Conservation (phyloP, 2,797 vertebrate genomes). For the Macroramphosus scolopax region DNA sequence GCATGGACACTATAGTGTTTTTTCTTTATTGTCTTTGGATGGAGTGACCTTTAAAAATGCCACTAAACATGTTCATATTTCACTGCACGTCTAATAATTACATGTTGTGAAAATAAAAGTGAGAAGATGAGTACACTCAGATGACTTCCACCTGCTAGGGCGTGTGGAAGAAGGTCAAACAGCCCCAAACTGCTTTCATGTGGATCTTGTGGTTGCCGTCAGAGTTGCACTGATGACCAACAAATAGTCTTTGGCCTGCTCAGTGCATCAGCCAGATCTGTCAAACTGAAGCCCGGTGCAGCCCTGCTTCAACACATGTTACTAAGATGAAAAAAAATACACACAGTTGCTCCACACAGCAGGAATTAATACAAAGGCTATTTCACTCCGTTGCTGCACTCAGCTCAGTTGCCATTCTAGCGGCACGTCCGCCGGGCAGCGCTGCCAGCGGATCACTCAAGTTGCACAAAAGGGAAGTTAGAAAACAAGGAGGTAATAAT, state of each 20-base stretch:
- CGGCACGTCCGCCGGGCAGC: constrained; percentile 44
- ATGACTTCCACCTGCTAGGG: no score
- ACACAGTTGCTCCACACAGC: no score
- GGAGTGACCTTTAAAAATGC: no score
- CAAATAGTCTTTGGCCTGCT: constrained; percentile 12
- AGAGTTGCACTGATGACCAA: constrained; percentile 14
- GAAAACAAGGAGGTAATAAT: constrained; percentile 22
- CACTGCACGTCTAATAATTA: no score
- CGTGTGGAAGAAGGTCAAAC: no score
- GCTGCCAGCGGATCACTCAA: constrained; percentile 50
- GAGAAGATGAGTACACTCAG: no score
- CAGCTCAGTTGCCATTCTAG: constrained; percentile 18
- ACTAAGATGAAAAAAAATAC: background rate
- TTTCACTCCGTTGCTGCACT: constrained; percentile 3
- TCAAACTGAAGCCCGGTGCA: constrained; percentile 10
- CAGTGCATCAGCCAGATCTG: constrained; percentile 3
- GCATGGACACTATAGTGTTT: no score
- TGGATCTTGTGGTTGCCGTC: background rate
- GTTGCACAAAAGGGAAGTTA: constrained; percentile 72
- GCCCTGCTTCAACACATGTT: no score
- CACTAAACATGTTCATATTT: no score
- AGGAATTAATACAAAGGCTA: background rate
- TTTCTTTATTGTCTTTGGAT: no score
- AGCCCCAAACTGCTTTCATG: background rate
- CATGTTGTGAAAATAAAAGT: no score